phyloP scores from a whole-genome alignment of 2,113 vertebrate genomes.

The Daphoenositta chrysoptera region DNA sequence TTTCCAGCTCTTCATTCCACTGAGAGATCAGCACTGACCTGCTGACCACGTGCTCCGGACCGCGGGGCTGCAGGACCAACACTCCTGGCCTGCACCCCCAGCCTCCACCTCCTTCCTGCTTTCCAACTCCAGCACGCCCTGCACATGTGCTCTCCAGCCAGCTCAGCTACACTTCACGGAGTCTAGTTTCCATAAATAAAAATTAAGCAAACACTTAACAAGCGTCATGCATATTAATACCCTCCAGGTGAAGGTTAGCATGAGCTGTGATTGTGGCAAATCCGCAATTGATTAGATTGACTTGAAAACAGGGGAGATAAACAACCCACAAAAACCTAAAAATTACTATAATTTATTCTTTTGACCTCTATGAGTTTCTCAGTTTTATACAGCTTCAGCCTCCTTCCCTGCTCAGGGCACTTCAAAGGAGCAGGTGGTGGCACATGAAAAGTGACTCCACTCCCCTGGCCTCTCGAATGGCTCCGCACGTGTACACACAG shows the following conservation, averaged over 20 bases:
- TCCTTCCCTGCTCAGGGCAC: neutral
- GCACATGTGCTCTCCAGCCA: neutral
- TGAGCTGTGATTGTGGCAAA: constrained; percentile 59
- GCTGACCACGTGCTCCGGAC: fast-evolving
- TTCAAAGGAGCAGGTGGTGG: neutral
- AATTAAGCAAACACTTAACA: constrained; percentile 65
- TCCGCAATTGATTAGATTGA: constrained; percentile 51
- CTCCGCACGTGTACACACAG: neutral
- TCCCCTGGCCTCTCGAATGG: neutral
- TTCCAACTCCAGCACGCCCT: neutral
- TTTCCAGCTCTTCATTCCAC: neutral
- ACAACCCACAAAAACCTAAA: constrained; percentile 18
- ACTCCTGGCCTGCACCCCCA: neutral
- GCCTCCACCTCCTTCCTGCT: neutral
- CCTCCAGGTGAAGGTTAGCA: constrained; percentile 68
- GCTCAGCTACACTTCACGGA: constrained; percentile 10
- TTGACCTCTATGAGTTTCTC: constrained; percentile 25
- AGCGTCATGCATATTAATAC: constrained; percentile 68
- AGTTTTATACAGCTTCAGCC: neutral
- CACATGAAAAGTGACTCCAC: fast-evolving
- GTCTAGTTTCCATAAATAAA: constrained; percentile 68
- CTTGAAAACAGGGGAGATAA: constrained; percentile 27
- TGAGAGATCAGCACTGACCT: neutral
- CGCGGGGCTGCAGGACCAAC: neutral
- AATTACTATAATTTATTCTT: constrained; percentile 34